phyloP scores from a whole-genome alignment of 2,797 vertebrate species.

The Lemur catta region DNA sequence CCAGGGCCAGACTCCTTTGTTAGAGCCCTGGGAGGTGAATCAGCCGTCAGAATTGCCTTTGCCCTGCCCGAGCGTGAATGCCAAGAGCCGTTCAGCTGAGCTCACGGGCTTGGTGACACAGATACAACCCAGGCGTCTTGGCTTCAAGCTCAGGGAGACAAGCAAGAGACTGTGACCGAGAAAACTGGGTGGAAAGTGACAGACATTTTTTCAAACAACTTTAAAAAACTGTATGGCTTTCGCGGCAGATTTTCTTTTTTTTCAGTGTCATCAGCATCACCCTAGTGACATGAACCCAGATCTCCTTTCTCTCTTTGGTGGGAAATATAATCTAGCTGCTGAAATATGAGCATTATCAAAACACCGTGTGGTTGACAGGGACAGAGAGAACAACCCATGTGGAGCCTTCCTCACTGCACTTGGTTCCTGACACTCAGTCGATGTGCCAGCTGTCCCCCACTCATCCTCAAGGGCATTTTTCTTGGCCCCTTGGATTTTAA shows the following conservation, averaged over 20 bases:
- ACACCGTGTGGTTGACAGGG: not conserved
- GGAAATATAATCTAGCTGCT: not conserved
- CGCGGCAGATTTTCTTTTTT: not conserved
- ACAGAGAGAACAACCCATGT: not conserved
- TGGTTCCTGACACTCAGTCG: not conserved
- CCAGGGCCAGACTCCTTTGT: not conserved
- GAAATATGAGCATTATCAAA: not conserved
- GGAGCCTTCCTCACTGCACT: not conserved
- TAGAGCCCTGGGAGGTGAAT: not conserved
- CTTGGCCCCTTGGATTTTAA: not conserved
- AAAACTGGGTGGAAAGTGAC: not conserved
- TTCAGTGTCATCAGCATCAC: not conserved
- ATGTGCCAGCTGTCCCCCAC: accelerated
- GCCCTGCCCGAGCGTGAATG: not conserved
- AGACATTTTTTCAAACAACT: not conserved
- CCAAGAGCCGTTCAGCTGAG: not conserved
- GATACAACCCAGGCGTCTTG: not conserved
- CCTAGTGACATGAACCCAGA: not conserved
- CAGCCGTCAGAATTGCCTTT: not conserved
- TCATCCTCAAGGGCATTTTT: accelerated
- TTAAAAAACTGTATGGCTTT: not conserved
- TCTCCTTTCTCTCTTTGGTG: not conserved
- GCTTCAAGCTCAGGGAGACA: not conserved
- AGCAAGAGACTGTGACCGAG: not conserved
- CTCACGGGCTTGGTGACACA: accelerated